Conservation (phyloP, 1,140 invertebrate species). For the Tetramorium simillimum region DNA sequence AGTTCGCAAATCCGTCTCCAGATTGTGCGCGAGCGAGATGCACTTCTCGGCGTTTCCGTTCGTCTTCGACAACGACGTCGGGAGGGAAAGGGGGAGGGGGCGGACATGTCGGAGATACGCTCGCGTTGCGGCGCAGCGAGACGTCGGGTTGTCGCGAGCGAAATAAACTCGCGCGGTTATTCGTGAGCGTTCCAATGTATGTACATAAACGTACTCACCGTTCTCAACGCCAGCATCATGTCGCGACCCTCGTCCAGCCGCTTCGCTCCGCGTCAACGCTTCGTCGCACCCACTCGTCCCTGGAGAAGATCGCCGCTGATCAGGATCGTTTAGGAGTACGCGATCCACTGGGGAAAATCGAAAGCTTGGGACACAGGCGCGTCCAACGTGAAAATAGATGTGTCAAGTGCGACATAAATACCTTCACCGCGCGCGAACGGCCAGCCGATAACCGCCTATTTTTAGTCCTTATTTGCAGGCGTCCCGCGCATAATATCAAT, state of each 20-base stretch:
- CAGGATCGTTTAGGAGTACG: too few relatives aligned
- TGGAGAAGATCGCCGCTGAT: not conserved
- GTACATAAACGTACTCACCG: slow-evolving; percentile 7
- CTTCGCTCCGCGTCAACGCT: too few relatives aligned
- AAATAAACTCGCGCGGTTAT: slow-evolving; percentile 21
- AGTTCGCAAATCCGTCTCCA: not conserved
- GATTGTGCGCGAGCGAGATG: not conserved
- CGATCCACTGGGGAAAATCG: not conserved
- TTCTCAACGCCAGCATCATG: too few relatives aligned
- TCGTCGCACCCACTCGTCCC: not conserved
- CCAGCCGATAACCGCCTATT: slow-evolving; percentile 27
- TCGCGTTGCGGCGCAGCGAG: not conserved
- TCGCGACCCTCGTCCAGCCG: not conserved
- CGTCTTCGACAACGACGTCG: not conserved
- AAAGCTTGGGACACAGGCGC: not conserved
- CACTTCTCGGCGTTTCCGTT: not conserved
- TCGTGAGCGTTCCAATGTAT: not conserved
- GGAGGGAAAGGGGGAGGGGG: too few relatives aligned
- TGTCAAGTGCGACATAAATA: slow-evolving; percentile 31
- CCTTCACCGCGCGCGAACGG: not conserved
- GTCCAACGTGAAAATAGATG: slow-evolving; percentile 28
- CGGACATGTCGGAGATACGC: not conserved
- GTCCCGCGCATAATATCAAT: slow-evolving; percentile 15
- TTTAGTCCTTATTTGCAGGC: slow-evolving; percentile 19
- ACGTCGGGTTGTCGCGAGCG: not conserved